Evolutionary conservation across 1,140 invertebrate species (phyloP).

Genomic region (Pygmarrhopalites habei): DNA sequence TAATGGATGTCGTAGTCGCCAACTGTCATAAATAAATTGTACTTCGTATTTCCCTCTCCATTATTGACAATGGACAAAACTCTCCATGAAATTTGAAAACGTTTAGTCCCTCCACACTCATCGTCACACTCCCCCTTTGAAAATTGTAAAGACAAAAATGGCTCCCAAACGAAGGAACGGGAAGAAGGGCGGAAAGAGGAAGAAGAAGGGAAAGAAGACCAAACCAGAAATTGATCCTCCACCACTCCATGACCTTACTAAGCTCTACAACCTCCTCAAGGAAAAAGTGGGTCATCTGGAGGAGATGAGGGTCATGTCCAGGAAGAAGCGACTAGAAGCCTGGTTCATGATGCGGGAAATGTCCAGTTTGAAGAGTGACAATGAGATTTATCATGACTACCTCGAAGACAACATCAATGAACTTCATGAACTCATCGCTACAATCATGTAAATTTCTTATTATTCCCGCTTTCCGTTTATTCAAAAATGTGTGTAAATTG

Average conservation of each 20-base stretch:
- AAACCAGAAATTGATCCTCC: slow-evolving; percentile 14
- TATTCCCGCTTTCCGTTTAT: too few species aligned
- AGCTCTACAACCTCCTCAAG: slow-evolving; percentile 22
- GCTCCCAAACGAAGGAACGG: neutral
- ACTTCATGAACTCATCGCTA: slow-evolving; percentile 11
- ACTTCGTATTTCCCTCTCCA: too few species aligned
- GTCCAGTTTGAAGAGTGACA: slow-evolving; percentile 14
- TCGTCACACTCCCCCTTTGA: too few species aligned
- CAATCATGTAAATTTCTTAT: slow-evolving; percentile 23
- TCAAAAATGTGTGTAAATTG: too few species aligned
- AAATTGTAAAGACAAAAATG: slow-evolving; percentile 1
- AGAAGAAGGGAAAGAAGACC: slow-evolving; percentile 20
- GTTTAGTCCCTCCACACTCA: too few species aligned
- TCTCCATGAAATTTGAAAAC: too few species aligned
- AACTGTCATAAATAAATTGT: too few species aligned
- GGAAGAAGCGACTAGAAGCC: slow-evolving; percentile 29
- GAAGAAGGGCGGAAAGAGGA: slow-evolving; percentile 13
- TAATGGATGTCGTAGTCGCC: too few species aligned
- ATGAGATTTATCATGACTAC: slow-evolving; percentile 23
- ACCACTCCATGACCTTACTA: slow-evolving; percentile 25
- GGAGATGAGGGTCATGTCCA: slow-evolving; percentile 4
- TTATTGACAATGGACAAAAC: too few species aligned
- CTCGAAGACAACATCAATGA: slow-evolving; percentile 26
- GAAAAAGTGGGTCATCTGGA: slow-evolving; percentile 9
- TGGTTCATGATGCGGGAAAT: slow-evolving; percentile 31